Percentiles rank a stretch among this genome's conserved stretches.
Evolutionary conservation across 2,113 vertebrate genomes (phyloP).

Genomic region (Lepisosteus osseus): DNA sequence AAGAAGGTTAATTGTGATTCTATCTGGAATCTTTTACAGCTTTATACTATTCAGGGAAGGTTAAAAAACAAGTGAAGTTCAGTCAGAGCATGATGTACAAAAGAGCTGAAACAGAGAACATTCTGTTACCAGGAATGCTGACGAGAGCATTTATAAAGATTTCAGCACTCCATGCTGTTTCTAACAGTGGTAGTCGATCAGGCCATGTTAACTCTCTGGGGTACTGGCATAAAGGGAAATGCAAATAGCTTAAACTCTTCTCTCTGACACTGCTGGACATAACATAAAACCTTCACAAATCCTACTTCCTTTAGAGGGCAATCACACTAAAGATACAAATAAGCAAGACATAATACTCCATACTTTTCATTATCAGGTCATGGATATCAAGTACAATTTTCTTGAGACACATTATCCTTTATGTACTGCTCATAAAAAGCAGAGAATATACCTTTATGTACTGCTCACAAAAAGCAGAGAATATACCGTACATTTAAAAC

Average conservation of each 20-base stretch:
- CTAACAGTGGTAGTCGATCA: slow-evolving; percentile 9
- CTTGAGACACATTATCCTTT: too few species aligned
- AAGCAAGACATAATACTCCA: too few species aligned
- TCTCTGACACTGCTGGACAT: background rate
- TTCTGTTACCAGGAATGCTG: slow-evolving; percentile 16
- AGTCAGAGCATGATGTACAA: slow-evolving; percentile 6
- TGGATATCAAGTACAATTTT: too few species aligned
- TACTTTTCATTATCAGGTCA: too few species aligned
- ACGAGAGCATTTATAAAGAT: slow-evolving; percentile 13
- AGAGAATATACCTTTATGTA: too few species aligned
- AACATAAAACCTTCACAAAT: background rate
- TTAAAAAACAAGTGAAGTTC: background rate
- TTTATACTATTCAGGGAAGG: background rate
- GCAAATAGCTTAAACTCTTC: slow-evolving; percentile 14
- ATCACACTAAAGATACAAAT: too few species aligned
- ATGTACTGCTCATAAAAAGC: too few species aligned
- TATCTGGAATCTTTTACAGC: background rate
- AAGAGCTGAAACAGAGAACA: slow-evolving; percentile 4
- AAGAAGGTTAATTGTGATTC: background rate
- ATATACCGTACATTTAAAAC: too few species aligned
- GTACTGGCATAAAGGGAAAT: slow-evolving; percentile 6
- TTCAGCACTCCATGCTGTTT: slow-evolving; percentile 3
- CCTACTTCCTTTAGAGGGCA: too few species aligned
- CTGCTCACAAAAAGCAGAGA: too few species aligned
- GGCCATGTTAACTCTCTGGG: slow-evolving; percentile 11